phyloP scores from a whole-genome alignment of 2,888 invertebrate species.

The Drosophila greeni region DNA sequence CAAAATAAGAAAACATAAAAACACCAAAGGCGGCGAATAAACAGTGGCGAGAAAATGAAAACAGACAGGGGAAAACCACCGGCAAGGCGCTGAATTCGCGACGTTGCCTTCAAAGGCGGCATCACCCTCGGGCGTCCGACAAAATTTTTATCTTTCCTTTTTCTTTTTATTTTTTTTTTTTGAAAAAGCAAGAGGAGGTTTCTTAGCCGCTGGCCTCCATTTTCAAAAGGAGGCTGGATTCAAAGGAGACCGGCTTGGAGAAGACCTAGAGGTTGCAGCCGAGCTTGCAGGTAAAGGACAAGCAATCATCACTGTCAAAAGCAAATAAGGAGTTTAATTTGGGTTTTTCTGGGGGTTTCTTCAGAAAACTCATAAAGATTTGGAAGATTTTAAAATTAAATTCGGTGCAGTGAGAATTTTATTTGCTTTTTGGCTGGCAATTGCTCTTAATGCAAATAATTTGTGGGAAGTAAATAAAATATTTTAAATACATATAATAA shows the following conservation, averaged over 20 bases:
- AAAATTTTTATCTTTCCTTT: constrained; percentile 33
- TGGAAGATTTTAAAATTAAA: constrained; percentile 2
- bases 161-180: not conserved
- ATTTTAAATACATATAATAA: not conserved
- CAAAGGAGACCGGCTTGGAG: not conserved
- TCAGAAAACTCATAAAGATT: not conserved
- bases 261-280: constrained; percentile 5
- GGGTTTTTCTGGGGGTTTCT: constrained; percentile 1
- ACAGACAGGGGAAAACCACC: constrained; percentile 25
- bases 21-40: constrained; percentile 45
- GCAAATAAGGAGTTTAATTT: not conserved
- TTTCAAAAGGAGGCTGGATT: constrained; percentile 4
- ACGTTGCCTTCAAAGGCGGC: constrained; percentile 61
- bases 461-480: no score
- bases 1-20: constrained; percentile 50
- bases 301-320: constrained; percentile 31
- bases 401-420: no score
- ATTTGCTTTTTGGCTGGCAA: not conserved
- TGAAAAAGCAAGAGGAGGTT: constrained; percentile 11
- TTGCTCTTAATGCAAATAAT: not conserved
- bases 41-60: constrained; percentile 45
- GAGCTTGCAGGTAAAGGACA: constrained; percentile 13
- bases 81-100: constrained; percentile 58
- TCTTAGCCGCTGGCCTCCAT: constrained; percentile 25
- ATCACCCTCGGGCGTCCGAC: constrained; percentile 42